Evolutionary conservation across 2,113 vertebrate genomes (phyloP), one percentile per base, ranked within the genome.

Genomic region (Spermophilus dauricus): DNA sequence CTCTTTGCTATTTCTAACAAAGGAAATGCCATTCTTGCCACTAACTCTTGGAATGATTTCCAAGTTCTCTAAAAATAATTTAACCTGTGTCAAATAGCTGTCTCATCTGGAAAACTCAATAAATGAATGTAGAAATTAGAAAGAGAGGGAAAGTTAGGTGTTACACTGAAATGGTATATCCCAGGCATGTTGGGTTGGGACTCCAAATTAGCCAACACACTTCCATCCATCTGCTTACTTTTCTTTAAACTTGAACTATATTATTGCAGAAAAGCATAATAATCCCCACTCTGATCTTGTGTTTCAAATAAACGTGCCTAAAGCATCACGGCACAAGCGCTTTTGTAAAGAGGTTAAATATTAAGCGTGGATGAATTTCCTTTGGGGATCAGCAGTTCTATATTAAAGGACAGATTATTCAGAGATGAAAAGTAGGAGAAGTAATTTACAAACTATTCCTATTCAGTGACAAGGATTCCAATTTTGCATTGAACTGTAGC

Each of bases 1-100:
- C 77, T 94, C 63, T 89, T 97, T 97, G 87, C 94, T 96, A 39
- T 95, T 97, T 97, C 93, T 96, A 97, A 97, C 97, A 97, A 97
- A 97, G 97, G 97, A 97, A 97, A 97, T 97, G 92, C 97, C 96
- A 96, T 98, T 97, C 96, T 97, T 97, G 95, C 95, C 95, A 97
- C 93, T 96, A 97, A 96, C 81, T 96, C 96, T 98, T 95, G 96
- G 84, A 98, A 97, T 96, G 81, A 97, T 97, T 97, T 97, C 96
- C 84, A 98, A 98, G 92, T 96, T 91, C 97, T 97, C 94, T 94
- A 75, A 98, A 98, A 98, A 97, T 98, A 97, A 97, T 98, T 97
- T 96, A 97, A 96, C 97, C 84, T 96, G 85, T 97, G 96, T 97
- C 97, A 97, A 97, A 93, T 95, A 96, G 97, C 94, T 97, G 97